These are phyloP conservation scores for Eptesicus fuscus DNA, from an alignment of 2,113 vertebrate species.

Conservation along the genomic window DNA sequence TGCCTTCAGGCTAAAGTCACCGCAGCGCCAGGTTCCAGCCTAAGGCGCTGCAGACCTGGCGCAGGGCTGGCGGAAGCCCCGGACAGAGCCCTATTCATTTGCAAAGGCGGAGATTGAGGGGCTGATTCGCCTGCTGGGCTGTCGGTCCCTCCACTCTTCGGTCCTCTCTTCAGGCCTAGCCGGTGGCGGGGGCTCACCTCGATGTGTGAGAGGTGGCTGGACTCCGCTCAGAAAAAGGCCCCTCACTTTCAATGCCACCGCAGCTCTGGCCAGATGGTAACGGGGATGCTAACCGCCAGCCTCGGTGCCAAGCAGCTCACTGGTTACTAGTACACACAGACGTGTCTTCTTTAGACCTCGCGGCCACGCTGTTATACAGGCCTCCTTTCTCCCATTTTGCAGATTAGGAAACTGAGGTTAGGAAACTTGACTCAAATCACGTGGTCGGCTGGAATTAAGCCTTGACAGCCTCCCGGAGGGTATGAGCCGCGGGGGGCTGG, in stretches of 20 bases:
- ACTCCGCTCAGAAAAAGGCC: background rate
- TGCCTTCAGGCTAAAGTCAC: conserved; percentile 72
- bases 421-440: conserved; percentile 22
- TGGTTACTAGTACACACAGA: background rate
- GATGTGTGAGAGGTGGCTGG: background rate
- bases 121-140: background rate
- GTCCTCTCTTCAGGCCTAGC: conserved; percentile 41
- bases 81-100: conserved; percentile 69
- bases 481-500: background rate
- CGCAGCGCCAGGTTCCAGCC: conserved; percentile 67
- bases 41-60: conserved; percentile 59
- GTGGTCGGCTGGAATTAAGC: conserved; percentile 29
- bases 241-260: conserved; percentile 10
- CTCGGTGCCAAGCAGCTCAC: background rate
- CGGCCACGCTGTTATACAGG: background rate
- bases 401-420: conserved; percentile 41
- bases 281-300: conserved; percentile 7
- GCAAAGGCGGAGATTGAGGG: conserved; percentile 38
- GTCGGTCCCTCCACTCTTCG: background rate
- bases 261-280: conserved; percentile 23
- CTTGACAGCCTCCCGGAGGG: conserved; percentile 31
- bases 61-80: conserved; percentile 37
- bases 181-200: background rate
- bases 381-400: conserved; percentile 44
- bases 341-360: background rate